phyloP scores from a whole-genome alignment of 2,888 invertebrate genomes.

The Tetragonula carbonaria region DNA sequence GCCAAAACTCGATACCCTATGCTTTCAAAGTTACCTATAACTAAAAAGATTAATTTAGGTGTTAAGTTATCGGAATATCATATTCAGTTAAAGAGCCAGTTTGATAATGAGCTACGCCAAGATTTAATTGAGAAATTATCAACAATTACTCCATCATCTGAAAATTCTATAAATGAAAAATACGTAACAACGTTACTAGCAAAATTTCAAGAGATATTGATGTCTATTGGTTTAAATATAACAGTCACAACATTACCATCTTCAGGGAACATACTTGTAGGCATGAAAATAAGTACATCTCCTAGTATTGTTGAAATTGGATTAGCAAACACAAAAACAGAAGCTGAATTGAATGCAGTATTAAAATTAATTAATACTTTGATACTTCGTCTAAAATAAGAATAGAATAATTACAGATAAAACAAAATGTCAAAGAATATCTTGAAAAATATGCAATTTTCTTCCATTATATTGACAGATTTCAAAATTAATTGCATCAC shows the following conservation, averaged over 20 bases:
- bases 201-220: slow-evolving; percentile 26
- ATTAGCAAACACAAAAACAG: slow-evolving; percentile 45
- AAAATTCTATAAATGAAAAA: slow-evolving; percentile 13
- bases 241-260: not conserved
- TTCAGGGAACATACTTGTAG: not conserved
- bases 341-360: slow-evolving; percentile 44
- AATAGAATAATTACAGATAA: not conserved
- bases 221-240: slow-evolving; percentile 10
- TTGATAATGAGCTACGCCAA: slow-evolving; percentile 56
- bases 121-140: slow-evolving; percentile 61
- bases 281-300: slow-evolving; percentile 65
- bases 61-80: slow-evolving; percentile 77
- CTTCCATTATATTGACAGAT: not conserved
- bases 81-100: slow-evolving; percentile 61
- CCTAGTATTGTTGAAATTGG: slow-evolving; percentile 72
- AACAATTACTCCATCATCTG: not conserved
- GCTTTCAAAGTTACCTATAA: slow-evolving; percentile 52
- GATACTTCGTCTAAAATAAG: slow-evolving; percentile 44
- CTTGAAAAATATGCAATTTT: not conserved
- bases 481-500: not conserved
- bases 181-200: not conserved
- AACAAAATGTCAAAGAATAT: not conserved
- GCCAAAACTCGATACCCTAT: slow-evolving; percentile 59
- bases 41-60: slow-evolving; percentile 76
- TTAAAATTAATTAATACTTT: slow-evolving; percentile 53